Base-by-base conservation (phyloP, 1,140 invertebrate genomes). In the Platyura marginata region DNA sequence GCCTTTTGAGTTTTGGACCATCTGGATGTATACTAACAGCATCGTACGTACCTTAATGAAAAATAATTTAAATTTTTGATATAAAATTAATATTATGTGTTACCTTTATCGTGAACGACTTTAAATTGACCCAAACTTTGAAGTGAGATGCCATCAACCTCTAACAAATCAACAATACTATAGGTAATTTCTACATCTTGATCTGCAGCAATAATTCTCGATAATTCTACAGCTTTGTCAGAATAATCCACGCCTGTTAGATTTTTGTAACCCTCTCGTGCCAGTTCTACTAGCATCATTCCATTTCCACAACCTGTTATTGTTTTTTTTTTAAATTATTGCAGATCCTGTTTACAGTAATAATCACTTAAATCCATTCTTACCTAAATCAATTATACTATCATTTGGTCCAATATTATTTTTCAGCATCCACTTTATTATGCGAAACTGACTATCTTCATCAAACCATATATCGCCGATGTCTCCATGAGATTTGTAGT, bases 401-500 rank as follows among this genome's bases (percentile, higher is more conserved):
- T 66, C 62, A 3, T 61, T 47, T 52, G 67, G 62, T 8, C 52
- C 46, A 2, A 68, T 49, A 32, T 59, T 54, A 33, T 57, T 57
- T 32, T 63, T 60, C 21, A 67, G 51, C 9, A 76, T 64, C 73
- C 72, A 92, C 53, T 70, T 69, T 1, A 87, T 64, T 16, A 91
- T 66, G 49, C 83, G 72, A 33, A 74, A 62, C 29, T 83, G 75
- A 45, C 78, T 81, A 41, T 79, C 78, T 59, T 84, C 79, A 9
- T 89, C 89, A 57, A 94, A 95, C 90, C 90, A 94, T 32, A 93
- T 71, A 57, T 95, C 90, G 5, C 91, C 91, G 11, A 82, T 72
- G 57, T 94, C 89, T 3, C 87, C 88, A 57, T 82, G 72, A 45
- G 75, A 74, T 40, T 77, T 67, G 56, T 81, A 95, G 61, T 91